Conservation (phyloP, 2,113 vertebrate species). For the Poecile atricapillus region DNA sequence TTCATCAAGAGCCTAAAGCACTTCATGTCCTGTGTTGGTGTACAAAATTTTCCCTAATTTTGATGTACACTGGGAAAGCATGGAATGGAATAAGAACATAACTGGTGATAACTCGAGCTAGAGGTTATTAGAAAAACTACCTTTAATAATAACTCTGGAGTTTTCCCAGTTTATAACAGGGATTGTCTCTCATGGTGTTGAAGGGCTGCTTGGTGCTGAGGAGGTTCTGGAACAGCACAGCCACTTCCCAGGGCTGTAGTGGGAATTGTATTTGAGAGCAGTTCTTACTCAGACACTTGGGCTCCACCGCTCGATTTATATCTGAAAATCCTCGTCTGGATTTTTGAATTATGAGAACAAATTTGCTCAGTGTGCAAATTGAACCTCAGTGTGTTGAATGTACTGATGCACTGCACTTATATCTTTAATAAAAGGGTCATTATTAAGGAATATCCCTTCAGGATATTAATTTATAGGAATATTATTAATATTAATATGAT, state of each 20-base stretch:
- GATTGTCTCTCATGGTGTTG: background rate
- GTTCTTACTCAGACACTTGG: background rate
- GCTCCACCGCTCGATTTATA: rapidly evolving
- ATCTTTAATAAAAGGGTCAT: background rate
- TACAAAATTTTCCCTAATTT: background rate
- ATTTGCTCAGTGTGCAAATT: too few species aligned
- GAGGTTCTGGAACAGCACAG: background rate
- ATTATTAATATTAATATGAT: background rate
- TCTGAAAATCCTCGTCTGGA: background rate
- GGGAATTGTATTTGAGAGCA: background rate
- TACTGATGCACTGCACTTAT: rapidly evolving
- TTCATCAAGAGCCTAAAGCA: background rate
- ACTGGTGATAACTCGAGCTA: background rate
- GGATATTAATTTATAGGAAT: background rate
- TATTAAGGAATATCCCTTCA: background rate
- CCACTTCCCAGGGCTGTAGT: background rate
- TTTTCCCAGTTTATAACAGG: background rate
- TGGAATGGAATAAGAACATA: background rate
- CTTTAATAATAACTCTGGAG: background rate
- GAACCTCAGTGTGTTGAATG: background rate
- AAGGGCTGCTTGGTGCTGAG: background rate
- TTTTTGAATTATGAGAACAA: background rate
- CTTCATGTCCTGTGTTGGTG: background rate
- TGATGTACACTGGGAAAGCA: background rate
- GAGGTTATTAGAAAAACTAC: background rate